Base-by-base conservation (phyloP, 2,888 invertebrate species). In the Harmothoe impar region DNA sequence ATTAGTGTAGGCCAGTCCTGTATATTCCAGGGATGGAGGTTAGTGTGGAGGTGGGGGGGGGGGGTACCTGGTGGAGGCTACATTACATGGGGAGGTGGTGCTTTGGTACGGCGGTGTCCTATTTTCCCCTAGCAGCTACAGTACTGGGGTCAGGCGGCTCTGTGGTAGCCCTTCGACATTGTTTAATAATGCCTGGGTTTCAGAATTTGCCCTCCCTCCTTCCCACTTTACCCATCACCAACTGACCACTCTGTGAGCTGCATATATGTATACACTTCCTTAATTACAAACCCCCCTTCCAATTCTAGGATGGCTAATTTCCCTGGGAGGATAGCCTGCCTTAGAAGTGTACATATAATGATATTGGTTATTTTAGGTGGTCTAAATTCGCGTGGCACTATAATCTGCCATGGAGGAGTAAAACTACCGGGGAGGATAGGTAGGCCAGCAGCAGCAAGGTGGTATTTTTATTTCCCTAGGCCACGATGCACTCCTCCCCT, bases 381-480 rank as follows among this genome's bases (percentile, higher is more conserved):
- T 43, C 3, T 43, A 10, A 43, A 43, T 43, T 7, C 43, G 43
- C 43, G 43, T 43, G 43, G 43, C 43, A 43, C 43, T 10, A 43
- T 43, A 43, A 3, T 10, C 43, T 43, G 43, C 43, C 43, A 43
- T 43, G 43, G 43, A 43, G 43, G 43, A 43, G 43, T 3, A 43
- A 10, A 7, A 43, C 43, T 43, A 10, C 43, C 10, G 43, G 43
- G 10, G 43, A 10, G 10, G 43, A 43, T 43, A 43, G 43, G 43
- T 62, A 62, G 20, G n/a, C 62, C 62, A 62, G 62, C 23, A n/a
- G n/a, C 3, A 62, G 62, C 62, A 29, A 43, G 81, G 81, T 35
- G 81, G 81, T 81, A 81, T 81, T 81, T 81, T 81, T 81, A 33
- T 35, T 81, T 81, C 43, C 12, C 81, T 25, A 43, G 81, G 81